Evolutionary conservation across 2,888 invertebrate genomes (phyloP).

Genomic region (Liodrosophila aerea): DNA sequence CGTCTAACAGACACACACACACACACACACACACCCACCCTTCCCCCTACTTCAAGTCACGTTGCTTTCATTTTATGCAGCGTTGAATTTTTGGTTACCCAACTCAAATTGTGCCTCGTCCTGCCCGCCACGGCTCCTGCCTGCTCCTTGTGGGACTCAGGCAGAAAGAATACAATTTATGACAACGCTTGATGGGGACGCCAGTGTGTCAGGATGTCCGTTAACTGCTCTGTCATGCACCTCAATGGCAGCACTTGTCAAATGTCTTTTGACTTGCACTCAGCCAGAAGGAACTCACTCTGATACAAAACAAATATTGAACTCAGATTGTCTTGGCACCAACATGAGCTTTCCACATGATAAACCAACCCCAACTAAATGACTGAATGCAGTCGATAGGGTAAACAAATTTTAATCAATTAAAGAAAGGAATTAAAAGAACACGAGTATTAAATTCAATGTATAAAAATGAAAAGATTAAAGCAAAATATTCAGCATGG

Average conservation of each 20-base stretch:
- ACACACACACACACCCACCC: not conserved
- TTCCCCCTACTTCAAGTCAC: no score
- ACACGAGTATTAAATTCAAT: no score
- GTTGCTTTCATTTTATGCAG: slow-evolving; percentile 56
- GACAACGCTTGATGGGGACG: slow-evolving; percentile 20
- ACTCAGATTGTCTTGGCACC: no score
- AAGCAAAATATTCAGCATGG: no score
- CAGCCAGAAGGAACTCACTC: not conserved
- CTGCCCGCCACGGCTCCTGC: not conserved
- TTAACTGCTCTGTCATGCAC: no score
- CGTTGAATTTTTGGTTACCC: slow-evolving; percentile 47
- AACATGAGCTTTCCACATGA: no score
- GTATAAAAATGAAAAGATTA: no score
- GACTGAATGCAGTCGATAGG: no score
- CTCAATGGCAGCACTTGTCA: slow-evolving; percentile 28
- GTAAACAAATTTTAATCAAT: no score
- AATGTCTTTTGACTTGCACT: not conserved
- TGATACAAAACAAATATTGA: no score
- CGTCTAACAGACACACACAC: slow-evolving; percentile 2
- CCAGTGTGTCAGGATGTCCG: slow-evolving; percentile 41
- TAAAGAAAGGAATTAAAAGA: no score
- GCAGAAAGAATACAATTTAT: slow-evolving; percentile 8
- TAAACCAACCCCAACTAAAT: no score
- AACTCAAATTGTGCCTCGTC: slow-evolving; percentile 34
- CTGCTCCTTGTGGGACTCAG: not conserved